These are phyloP conservation scores for Solen grandis DNA, from an alignment of 1,140 invertebrate genomes.

Conservation along the genomic window DNA sequence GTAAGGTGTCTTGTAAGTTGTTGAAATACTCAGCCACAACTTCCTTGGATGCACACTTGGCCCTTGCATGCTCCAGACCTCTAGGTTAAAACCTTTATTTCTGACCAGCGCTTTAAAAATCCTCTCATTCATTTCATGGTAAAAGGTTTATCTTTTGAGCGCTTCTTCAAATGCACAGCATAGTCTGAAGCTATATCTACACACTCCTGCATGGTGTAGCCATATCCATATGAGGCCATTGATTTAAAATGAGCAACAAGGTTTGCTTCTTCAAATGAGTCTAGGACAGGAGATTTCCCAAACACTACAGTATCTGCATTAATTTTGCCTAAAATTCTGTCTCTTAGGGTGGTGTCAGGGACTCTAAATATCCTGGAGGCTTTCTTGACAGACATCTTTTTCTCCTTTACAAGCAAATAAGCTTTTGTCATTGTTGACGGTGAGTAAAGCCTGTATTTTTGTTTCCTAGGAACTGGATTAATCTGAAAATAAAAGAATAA, in stretches of 20 bases:
- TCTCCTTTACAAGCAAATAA: not conserved
- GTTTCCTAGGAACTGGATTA: too few relatives aligned
- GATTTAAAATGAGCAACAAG: slow-evolving; percentile 1
- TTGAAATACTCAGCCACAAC: too few relatives aligned
- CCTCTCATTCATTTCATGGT: slow-evolving; percentile 50
- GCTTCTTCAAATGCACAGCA: slow-evolving; percentile 10
- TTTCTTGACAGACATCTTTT: too few relatives aligned
- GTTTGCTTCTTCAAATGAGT: too few relatives aligned
- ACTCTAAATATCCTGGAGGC: slow-evolving; percentile 9
- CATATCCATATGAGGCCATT: not conserved
- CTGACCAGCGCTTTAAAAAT: too few relatives aligned
- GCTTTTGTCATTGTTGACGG: not conserved
- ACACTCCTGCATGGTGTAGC: too few relatives aligned
- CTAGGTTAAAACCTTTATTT: slow-evolving; percentile 44
- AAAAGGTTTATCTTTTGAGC: slow-evolving; percentile 28
- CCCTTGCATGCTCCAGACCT: slow-evolving; percentile 11
- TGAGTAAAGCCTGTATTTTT: slow-evolving; percentile 24
- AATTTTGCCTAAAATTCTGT: slow-evolving; percentile 22
- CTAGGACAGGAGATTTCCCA: not conserved
- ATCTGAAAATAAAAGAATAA: too few relatives aligned
- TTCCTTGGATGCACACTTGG: slow-evolving; percentile 39
- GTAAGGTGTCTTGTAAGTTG: too few relatives aligned
- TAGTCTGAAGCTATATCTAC: slow-evolving; percentile 9
- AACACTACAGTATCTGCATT: not conserved
- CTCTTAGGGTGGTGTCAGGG: not conserved